phyloP scores from a whole-genome alignment of 1,140 invertebrate genomes.

The Diprion similis region DNA sequence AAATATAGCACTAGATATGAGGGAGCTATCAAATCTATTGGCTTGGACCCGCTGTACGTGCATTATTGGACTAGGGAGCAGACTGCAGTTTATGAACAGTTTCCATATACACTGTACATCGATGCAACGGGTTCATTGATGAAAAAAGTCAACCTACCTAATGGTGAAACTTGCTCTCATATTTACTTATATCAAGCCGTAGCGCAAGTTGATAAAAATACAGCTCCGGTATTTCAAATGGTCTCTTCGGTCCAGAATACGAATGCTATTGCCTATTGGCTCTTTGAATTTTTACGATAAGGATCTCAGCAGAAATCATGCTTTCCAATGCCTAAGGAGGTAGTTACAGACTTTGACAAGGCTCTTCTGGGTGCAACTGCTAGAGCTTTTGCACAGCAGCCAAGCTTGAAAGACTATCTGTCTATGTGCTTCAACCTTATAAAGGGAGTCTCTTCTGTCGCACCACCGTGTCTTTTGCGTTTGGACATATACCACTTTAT shows the following conservation, averaged over 20 bases:
- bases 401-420: too few species aligned
- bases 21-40: slow-evolving; percentile 4
- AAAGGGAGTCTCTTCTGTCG: too few species aligned
- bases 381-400: slow-evolving; percentile 11
- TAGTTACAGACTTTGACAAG: slow-evolving; percentile 14
- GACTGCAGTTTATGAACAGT: slow-evolving; percentile 13
- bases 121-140: slow-evolving; percentile 17
- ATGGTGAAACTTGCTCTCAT: slow-evolving; percentile 16
- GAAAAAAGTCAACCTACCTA: slow-evolving; percentile 14
- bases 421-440: too few species aligned
- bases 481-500: slow-evolving; percentile 2
- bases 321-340: slow-evolving; percentile 10
- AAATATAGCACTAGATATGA: slow-evolving; percentile 8
- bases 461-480: neutral
- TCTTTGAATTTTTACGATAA: slow-evolving; percentile 9
- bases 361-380: slow-evolving; percentile 7
- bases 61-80: slow-evolving; percentile 20
- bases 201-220: neutral
- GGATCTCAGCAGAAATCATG: too few species aligned
- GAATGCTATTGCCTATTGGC: slow-evolving; percentile 12
- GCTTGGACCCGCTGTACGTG: slow-evolving; percentile 19
- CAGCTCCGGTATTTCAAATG: slow-evolving; percentile 19
- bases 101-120: neutral
- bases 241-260: slow-evolving; percentile 9
- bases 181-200: slow-evolving; percentile 22